Percentiles rank a stretch among this genome's conserved stretches.
Conservation (phyloP, 2,113 vertebrate genomes). For the Menidia beryllina region DNA sequence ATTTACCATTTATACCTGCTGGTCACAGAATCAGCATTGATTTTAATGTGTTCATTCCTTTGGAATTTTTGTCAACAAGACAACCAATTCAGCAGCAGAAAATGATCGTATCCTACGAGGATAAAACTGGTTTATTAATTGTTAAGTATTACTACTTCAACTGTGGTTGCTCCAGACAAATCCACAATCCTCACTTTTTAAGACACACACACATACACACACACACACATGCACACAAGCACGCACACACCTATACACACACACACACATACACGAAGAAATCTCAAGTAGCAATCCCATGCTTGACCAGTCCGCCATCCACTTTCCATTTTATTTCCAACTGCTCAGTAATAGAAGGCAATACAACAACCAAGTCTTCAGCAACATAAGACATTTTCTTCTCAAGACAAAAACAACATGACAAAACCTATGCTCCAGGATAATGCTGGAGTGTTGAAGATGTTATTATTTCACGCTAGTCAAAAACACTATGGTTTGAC, state of each 20-base stretch:
- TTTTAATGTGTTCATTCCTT: not conserved
- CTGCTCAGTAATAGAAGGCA: conserved; percentile 6
- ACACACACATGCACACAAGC: too few relatives aligned
- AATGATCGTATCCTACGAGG: not conserved
- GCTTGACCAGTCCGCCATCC: conserved; percentile 2
- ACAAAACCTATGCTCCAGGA: conserved; percentile 5
- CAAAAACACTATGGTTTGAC: conserved; percentile 1
- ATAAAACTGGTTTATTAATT: conserved; percentile 10
- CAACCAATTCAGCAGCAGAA: conserved; percentile 4
- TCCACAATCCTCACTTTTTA: not conserved
- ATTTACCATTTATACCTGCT: conserved; percentile 14
- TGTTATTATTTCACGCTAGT: not conserved
- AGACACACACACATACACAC: too few relatives aligned
- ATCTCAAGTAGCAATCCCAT: conserved; percentile 1
- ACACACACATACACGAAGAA: not conserved
- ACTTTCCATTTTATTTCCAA: conserved; percentile 22
- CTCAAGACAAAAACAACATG: conserved; percentile 3
- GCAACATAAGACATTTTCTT: conserved; percentile 6
- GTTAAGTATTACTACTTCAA: not conserved
- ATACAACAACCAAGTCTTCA: conserved; percentile 8
- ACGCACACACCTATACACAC: too few relatives aligned
- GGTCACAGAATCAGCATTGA: not conserved
- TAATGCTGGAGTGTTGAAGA: not conserved
- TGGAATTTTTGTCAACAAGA: not conserved
- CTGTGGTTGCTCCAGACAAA: not conserved